Base-by-base conservation (phyloP, 2,888 invertebrate genomes). In the Laspeyria flexula region DNA sequence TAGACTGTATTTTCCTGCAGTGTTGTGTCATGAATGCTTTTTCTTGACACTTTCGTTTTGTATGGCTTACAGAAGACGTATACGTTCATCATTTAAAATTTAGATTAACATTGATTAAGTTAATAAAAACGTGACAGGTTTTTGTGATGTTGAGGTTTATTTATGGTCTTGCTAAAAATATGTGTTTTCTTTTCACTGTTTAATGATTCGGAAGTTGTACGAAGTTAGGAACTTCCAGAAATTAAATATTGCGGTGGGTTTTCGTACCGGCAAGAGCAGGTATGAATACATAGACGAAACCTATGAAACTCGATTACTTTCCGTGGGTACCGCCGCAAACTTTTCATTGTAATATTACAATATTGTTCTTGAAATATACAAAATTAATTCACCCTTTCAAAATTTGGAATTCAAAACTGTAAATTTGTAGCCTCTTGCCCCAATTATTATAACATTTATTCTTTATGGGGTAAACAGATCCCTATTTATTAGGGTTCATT, bases 401-500 rank as follows among this genome's bases (percentile, higher is more conserved):
- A 86, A 85, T 84, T 85, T 80, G 66, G 77, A 80, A 86, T 86
- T 88, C 83, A 79, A 77, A 88, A 86, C 87, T 85, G 86, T 83
- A 84, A 85, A 84, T 81, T 77, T 86, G 85, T 87, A 86, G 81
- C 83, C 82, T 85, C 81, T 83, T 89, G 86, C 75, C 82, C 86
- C 88, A 88, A 90, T 91, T 91, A 90, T 90, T 90, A 86, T 83
- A 86, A 88, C 86, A 84, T 90, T 90, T 86, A 90, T 90, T 89
- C 90, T 90, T 90, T 90, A 88, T 81, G 88, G 82, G 81, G 86
- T 90, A 90, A 90, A 90, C 88, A 88, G 88, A 88, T 82, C 88
- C 85, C 83, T 89, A 86, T 91, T 90, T 90, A 90, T 90, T 90
- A 87, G 86, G 89, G 90, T 89, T 85, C 84, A 91, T 91, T 91